Evolutionary conservation across 2,113 vertebrate genomes (phyloP).

Genomic region (Cnemophilus loriae): DNA sequence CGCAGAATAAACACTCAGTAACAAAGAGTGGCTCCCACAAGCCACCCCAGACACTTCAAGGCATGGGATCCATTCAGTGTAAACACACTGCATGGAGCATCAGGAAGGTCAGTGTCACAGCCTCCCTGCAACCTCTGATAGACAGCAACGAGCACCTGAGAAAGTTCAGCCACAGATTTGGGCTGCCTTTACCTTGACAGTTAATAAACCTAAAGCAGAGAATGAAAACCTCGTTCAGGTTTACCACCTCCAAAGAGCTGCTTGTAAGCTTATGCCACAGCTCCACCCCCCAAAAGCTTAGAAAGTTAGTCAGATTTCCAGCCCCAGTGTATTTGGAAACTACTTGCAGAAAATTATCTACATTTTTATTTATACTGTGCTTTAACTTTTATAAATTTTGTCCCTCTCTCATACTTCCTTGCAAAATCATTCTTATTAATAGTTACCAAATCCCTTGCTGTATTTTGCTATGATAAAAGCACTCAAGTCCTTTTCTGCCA

Average conservation of each 20-base stretch:
- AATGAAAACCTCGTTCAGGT: background rate
- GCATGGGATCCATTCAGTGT: background rate
- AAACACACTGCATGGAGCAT: accelerated
- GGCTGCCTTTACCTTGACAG: background rate
- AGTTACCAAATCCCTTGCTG: background rate
- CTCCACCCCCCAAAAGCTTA: background rate
- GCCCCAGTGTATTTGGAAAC: background rate
- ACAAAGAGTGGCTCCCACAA: background rate
- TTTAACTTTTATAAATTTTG: background rate
- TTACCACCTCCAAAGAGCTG: background rate
- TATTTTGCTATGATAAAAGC: background rate
- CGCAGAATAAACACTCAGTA: background rate
- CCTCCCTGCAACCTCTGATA: background rate
- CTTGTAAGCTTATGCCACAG: background rate
- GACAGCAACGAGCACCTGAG: background rate
- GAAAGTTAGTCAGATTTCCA: background rate
- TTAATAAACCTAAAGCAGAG: background rate
- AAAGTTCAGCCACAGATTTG: background rate
- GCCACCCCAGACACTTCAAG: accelerated
- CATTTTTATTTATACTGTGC: background rate
- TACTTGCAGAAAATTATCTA: background rate
- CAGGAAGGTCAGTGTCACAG: background rate
- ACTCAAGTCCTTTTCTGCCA: background rate
- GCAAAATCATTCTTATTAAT: background rate
- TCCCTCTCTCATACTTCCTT: background rate